Base-by-base conservation (phyloP, 2,888 invertebrate genomes). In the Agrypnus murinus region DNA sequence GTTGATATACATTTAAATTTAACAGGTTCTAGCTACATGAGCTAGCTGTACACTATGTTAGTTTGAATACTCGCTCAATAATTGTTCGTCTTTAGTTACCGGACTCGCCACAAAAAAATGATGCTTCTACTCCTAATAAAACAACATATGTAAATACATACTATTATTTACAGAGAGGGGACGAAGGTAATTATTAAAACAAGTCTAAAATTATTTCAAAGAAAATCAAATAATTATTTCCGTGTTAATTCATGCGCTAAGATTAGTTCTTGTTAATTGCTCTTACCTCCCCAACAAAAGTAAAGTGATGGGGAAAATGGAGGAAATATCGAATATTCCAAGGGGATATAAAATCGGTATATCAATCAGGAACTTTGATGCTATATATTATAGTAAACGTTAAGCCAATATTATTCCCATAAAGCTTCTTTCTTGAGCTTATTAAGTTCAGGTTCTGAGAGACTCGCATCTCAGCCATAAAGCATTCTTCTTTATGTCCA, bases 401-500 rank as follows among this genome's bases (percentile, higher is more conserved):
- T 71, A 71, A 63, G 67, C 63, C 71, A 71, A 71, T 71, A 71
- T 71, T 63, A 63, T 66, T 67, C 71, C 58, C 71, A 67, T 71
- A 71, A 71, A 71, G 67, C 67, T 71, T 71, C 71, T 65, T 65
- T 71, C 71, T 67, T 64, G 71, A 53, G 67, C 71, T 71, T 71
- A 71, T 71, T 71, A 71, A 71, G 66, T 64, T 71, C 66, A 53
- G 67, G 71, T 45, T 71, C 71, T 71, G 62, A 66, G 66, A 66
- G 62, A 67, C 73, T 69, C 72, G 67, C 70, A 69, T 73, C 67
- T 60, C 70, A 65, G 74, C 77, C 74, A 78, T 80, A 80, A 80
- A 80, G 76, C 79, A 80, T 78, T 75, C 76, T 80, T 78, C 77
- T 80, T 80, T 80, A 80, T 77, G 79, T 77, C 77, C 79, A 79